These are phyloP conservation scores for Brachyopa scutellaris DNA, from an alignment of 2,888 invertebrate species.

Conservation along the genomic window DNA sequence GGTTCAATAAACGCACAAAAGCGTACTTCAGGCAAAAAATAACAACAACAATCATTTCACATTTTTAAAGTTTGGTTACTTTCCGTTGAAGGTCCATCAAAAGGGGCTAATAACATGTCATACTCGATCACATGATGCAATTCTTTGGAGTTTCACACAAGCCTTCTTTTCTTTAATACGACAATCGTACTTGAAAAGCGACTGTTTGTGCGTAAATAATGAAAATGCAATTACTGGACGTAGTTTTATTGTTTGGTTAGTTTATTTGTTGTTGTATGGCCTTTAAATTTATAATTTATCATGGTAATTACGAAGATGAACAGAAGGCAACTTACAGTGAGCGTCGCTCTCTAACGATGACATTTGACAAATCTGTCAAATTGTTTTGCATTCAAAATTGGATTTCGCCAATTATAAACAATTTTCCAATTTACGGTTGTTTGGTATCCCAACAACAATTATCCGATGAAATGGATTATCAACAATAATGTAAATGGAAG, in stretches of 20 bases:
- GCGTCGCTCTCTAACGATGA: neutral
- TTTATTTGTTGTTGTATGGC: neutral
- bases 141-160: constrained; percentile 4
- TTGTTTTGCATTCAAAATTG: constrained; percentile 48
- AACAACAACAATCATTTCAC: neutral
- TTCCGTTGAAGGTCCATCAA: constrained; percentile 13
- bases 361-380: constrained; percentile 42
- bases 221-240: constrained; percentile 1
- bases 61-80: neutral
- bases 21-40: neutral
- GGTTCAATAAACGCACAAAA: constrained; percentile 57
- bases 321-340: neutral
- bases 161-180: neutral
- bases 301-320: constrained; percentile 30
- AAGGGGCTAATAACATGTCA: constrained; percentile 19
- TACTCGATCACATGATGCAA: constrained; percentile 39
- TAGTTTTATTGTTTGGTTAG: constrained; percentile 18
- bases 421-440: constrained; percentile 15
- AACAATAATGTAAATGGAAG: constrained; percentile 9
- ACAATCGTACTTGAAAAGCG: neutral
- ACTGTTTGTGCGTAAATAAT: constrained; percentile 6
- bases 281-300: constrained; percentile 39
- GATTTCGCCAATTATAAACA: constrained; percentile 48
- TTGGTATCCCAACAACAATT: constrained; percentile 9
- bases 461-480: constrained; percentile 13